A percentile compares a stretch with the other conserved stretches of the same genome.
Evolutionary conservation across 2,888 invertebrate species (phyloP).

Genomic region (Drosophila glabriapex): DNA sequence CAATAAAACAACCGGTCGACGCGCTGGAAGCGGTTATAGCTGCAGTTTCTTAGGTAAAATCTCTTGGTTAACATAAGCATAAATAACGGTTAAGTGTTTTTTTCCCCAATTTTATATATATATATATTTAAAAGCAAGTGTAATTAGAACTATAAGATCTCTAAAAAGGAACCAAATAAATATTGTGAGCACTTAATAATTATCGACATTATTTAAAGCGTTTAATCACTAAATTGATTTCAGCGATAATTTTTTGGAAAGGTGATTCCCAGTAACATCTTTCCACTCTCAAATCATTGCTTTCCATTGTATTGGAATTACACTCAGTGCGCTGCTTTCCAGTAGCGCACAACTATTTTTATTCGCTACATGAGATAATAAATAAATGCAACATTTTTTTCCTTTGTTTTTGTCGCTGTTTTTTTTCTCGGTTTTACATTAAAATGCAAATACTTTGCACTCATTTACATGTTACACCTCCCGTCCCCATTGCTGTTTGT

Average conservation of each 20-base stretch:
- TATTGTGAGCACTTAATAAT: conserved; percentile 7
- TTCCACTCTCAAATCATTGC: conserved; percentile 7
- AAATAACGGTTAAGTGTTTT: conserved; percentile 36
- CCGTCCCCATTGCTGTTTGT: conserved; percentile 9
- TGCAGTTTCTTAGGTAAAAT: conserved; percentile 85
- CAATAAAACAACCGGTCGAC: conserved; percentile 85
- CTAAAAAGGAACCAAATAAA: neutral
- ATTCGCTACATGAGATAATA: conserved; percentile 47
- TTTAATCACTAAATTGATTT: conserved; percentile 19
- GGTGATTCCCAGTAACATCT: conserved; percentile 3
- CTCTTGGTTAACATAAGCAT: conserved; percentile 34
- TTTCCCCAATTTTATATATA: conserved; percentile 3
- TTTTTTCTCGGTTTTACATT: conserved; percentile 48
- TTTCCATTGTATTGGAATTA: conserved; percentile 1
- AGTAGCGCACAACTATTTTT: conserved; percentile 23
- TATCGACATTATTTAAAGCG: conserved; percentile 20
- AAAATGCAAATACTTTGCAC: conserved; percentile 71
- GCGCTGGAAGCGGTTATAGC: conserved; percentile 85
- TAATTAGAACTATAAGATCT: neutral
- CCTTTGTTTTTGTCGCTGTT: conserved; percentile 20
- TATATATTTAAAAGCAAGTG: neutral
- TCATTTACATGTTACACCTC: conserved; percentile 72
- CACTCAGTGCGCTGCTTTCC: conserved; percentile 8
- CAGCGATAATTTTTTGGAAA: conserved; percentile 31
- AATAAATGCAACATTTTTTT: conserved; percentile 59